Evolutionary conservation across 1,140 invertebrate species (phyloP), one percentile per base, ranked within the genome.

Genomic region (Leptinotarsa texana): DNA sequence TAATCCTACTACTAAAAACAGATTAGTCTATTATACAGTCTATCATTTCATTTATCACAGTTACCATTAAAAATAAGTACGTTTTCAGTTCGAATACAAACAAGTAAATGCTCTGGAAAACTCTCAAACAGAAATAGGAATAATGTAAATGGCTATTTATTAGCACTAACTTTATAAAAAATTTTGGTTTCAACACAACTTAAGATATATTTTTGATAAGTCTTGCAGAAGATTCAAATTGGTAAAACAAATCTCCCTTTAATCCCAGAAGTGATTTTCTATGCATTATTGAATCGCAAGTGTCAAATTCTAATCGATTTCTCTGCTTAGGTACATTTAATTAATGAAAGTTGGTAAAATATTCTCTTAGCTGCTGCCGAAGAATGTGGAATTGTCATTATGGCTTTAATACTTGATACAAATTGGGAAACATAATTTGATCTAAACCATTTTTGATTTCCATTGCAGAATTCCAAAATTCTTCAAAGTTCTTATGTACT

Each of bases 361-460:
- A 71, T 61, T 61, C 69, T 71, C 61, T 71, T 51, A 18, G 51
- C 51, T 61, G 69, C 69, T 17, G 69, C 69, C n/a, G 69, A 71
- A 22, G 69, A 71, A 71, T 71, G 69, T 21, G 69, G 69, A 13
- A 71, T 13, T 18, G 13, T n/a, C 13, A 71, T 17, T 18, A 71
- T 57, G 22, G 11, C 51, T 51, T 57, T 62, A n/a, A 71, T 61
- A 71, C 13, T 71, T 71, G 18, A 13, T 13, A 27, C 15, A 71
- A 61, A 61, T 51, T 51, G 13, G 69, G 69, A 61, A 71, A 71
- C 48, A 71, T 51, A 15, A 42, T 11, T 22, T 51, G 21, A 51
- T 61, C 57, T 22, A 71, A 22, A 13, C 18, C 47, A 62, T 71
- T 71, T 71, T 71, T 71, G 17, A 63, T 63, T 65, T 65, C 15